phyloP scores from a whole-genome alignment of 92 coral and sea anemone species.

The Meandrina meandrites region DNA sequence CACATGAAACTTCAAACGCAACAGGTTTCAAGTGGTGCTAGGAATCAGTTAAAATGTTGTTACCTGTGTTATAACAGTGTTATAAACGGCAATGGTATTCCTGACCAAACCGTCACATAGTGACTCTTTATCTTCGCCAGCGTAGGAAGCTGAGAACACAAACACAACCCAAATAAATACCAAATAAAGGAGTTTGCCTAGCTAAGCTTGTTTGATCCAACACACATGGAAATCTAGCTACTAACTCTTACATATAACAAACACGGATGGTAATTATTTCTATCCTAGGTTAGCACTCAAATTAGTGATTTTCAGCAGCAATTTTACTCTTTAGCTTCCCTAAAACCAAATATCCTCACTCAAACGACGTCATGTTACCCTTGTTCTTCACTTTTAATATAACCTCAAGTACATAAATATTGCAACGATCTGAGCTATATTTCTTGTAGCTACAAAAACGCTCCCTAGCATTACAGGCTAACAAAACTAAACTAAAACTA shows the following conservation, averaged over 20 bases:
- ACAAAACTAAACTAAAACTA: not conserved
- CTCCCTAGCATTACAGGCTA: not conserved
- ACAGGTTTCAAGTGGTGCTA: not conserved
- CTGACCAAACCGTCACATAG: slow-evolving; percentile 82
- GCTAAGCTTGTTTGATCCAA: not conserved
- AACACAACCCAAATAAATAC: not conserved
- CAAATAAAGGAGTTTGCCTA: not conserved
- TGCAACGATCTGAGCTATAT: not conserved
- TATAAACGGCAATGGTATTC: slow-evolving; percentile 86
- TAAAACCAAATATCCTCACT: not conserved
- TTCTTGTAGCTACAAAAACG: not conserved
- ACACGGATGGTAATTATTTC: too few species aligned
- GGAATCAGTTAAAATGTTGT: not conserved
- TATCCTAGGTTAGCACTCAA: not conserved
- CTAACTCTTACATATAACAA: not conserved
- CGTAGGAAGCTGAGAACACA: slow-evolving; percentile 65
- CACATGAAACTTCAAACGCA: too few species aligned
- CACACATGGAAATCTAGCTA: not conserved
- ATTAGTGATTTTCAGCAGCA: not conserved
- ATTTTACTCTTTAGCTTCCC: not conserved
- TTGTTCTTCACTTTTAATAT: not conserved
- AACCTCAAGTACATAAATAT: not conserved
- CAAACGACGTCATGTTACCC: not conserved
- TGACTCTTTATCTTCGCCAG: slow-evolving; percentile 81
- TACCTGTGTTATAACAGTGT: slow-evolving; percentile 94